Evolutionary conservation across 2,888 invertebrate species (phyloP), one percentile per base, ranked within the genome.

Genomic region (Lithophane ornitopus): DNA sequence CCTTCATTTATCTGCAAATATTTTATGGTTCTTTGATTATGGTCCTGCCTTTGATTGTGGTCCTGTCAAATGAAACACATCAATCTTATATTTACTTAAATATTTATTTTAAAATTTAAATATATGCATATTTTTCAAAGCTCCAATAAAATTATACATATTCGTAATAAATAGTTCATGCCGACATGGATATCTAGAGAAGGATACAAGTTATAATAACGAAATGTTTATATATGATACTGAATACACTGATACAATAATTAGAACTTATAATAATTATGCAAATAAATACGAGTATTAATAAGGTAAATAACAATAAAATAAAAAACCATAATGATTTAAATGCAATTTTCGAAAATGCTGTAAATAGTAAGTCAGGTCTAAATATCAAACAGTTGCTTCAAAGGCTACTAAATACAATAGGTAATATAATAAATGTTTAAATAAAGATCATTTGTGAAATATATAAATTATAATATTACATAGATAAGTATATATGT

Each of bases 51-150:
- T 34, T 34, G 34, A 34, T 34, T 34, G 26, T 49, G 26, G 8
- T 41, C 4, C 16, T 44, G 19, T n/a, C 11, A 56, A 78, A 68
- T 58, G 6, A 75, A 74, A 68, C 34, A 34, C 16, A 14, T n/a
- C 2, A n/a, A 28, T 49, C 14, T n/a, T 16, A 41, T 28, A 39
- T 52, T 44, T 16, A 58, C 0, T 19, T 34, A 39, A 39, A 58
- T 41, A 69, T 80, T 65, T 81, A 65, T 69, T 54, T 28, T 16
- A 4, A 26, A 69, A 68, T 44, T 59, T 12, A 65, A 59, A 54
- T 54, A 46, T 14, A 59, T 75, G 52, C 52, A 80, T 56, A 74
- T 67, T 41, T 74, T 80, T 74, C 39, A 73, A 78, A 3, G 19
- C 19, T 52, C 2, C 28, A 8, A 59, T 26, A 54, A n/a, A 54